Evolutionary conservation across 2,797 vertebrate species (phyloP).

Genomic region (Coccyzus lansbergi): DNA sequence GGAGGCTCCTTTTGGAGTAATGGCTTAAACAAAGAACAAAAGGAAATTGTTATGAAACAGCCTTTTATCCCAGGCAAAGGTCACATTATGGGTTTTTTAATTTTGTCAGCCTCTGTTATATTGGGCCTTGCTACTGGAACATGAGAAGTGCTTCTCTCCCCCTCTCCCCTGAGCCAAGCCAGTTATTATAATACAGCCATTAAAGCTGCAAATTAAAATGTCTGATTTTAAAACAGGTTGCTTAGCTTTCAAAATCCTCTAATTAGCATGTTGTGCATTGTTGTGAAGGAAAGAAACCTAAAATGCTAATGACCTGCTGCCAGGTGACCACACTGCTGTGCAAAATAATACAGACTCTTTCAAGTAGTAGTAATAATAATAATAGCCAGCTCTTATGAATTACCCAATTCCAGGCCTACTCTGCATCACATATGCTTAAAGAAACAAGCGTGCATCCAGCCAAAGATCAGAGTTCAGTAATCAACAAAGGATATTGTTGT

Average conservation of each 20-base stretch:
- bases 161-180: constrained; percentile 60
- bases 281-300: constrained; percentile 77
- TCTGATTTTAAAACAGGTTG: constrained; percentile 86
- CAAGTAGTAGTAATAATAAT: constrained; percentile 38
- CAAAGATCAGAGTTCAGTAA: constrained; percentile 41
- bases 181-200: constrained; percentile 84
- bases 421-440: constrained; percentile 24
- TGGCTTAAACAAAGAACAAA: constrained; percentile 89
- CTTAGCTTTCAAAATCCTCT: constrained; percentile 81
- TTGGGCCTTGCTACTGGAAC: constrained; percentile 75
- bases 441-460: constrained; percentile 24
- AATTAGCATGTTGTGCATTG: constrained; percentile 84
- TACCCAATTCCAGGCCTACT: constrained; percentile 53
- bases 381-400: constrained; percentile 49
- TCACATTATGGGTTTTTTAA: constrained; percentile 83
- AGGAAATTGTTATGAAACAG: constrained; percentile 86
- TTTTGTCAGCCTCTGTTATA: constrained; percentile 82
- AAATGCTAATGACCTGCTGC: constrained; percentile 83
- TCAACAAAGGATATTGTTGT: constrained; percentile 28
- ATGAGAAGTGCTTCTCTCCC: constrained; percentile 76
- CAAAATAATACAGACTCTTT: constrained; percentile 74
- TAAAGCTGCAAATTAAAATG: constrained; percentile 84
- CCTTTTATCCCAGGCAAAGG: constrained; percentile 86
- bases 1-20: constrained; percentile 86
- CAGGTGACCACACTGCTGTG: constrained; percentile 79